A percentile compares a stretch with the other conserved stretches of the same genome.
These are phyloP conservation scores for Ptilorrhoa leucosticta DNA, from an alignment of 2,113 vertebrate species.

Conservation along the genomic window DNA sequence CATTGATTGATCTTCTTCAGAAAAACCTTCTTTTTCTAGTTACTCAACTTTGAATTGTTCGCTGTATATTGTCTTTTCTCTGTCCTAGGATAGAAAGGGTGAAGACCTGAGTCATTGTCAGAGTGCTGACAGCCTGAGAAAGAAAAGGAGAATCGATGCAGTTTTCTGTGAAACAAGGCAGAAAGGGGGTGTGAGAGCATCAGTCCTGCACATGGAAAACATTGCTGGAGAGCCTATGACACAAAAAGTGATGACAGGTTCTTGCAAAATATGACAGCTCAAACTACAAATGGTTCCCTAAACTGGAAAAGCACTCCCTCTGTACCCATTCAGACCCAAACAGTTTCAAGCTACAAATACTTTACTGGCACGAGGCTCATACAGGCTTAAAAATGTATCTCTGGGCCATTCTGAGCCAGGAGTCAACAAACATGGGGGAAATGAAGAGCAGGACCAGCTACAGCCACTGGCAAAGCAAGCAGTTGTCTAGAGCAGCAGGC, in stretches of 20 bases:
- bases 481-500: neutral
- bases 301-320: constrained; percentile 13
- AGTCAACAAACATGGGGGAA: neutral
- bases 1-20: neutral
- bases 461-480: neutral
- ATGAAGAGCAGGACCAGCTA: neutral
- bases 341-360: neutral
- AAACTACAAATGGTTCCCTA: constrained; percentile 24
- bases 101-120: neutral
- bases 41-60: neutral
- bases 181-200: neutral
- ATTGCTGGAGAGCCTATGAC: constrained; percentile 21
- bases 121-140: neutral
- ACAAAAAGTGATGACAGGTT: constrained; percentile 45
- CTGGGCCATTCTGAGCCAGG: neutral
- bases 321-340: neutral
- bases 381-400: neutral
- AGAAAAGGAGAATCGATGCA: neutral
- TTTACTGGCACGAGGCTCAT: neutral
- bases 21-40: neutral
- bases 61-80: neutral
- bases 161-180: constrained; percentile 14
- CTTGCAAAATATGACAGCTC: constrained; percentile 33
- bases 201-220: constrained; percentile 39
- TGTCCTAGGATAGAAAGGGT: neutral